Conservation (phyloP, 2,888 invertebrate genomes). For the Drosophila ezoana region DNA sequence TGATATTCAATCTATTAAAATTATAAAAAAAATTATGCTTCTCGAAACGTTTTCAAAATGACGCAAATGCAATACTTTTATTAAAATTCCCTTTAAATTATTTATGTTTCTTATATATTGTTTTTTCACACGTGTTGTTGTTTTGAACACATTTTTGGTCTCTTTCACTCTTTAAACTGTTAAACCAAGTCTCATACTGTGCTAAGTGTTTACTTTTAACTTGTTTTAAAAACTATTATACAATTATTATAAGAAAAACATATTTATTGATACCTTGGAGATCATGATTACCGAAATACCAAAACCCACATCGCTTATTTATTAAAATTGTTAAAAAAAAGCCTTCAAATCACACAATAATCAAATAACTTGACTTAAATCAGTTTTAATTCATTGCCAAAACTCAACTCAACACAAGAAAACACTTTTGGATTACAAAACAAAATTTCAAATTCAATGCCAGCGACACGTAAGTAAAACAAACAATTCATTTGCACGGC, state of each 20-base stretch:
- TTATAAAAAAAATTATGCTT: background rate
- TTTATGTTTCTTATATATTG: conserved; percentile 18
- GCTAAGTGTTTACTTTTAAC: conserved; percentile 48
- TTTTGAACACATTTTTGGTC: background rate
- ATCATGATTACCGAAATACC: conserved; percentile 23
- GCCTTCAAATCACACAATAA: conserved; percentile 12
- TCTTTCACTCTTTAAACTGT: conserved; percentile 18
- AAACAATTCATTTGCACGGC: conserved; percentile 6
- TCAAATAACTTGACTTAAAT: conserved; percentile 21
- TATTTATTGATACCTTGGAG: conserved; percentile 19
- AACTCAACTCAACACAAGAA: conserved; percentile 9
- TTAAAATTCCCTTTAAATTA: conserved; percentile 12
- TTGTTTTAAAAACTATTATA: conserved; percentile 38
- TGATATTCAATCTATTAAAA: conserved; percentile 6
- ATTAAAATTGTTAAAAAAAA: conserved; percentile 1
- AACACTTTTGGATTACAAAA: conserved; percentile 46
- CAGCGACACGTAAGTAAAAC: conserved; percentile 50
- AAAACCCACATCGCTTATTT: conserved; percentile 16
- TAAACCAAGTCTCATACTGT: conserved; percentile 45
- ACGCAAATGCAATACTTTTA: conserved; percentile 49
- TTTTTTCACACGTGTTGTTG: conserved; percentile 28
- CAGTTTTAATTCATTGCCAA: conserved; percentile 23
- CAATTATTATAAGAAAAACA: background rate
- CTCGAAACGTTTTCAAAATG: conserved; percentile 21
- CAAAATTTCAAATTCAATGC: conserved; percentile 38